Conservation (phyloP, 2,113 vertebrate species). For the Lates calcarifer region DNA sequence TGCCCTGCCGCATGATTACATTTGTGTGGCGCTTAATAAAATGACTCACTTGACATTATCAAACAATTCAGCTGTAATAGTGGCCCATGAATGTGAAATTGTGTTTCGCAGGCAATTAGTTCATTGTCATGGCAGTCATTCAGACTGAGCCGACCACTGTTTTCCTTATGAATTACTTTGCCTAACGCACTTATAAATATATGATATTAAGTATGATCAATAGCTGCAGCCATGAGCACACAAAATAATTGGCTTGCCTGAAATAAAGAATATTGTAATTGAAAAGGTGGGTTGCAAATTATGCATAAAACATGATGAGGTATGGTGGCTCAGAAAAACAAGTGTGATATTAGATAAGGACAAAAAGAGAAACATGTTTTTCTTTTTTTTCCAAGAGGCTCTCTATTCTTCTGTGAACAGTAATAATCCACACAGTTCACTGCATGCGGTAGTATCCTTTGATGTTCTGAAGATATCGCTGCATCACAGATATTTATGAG, state of each 20-base stretch:
- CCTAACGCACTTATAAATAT: slow-evolving; percentile 35
- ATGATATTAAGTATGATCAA: slow-evolving; percentile 42
- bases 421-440: slow-evolving; percentile 62
- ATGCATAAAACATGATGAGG: slow-evolving; percentile 43
- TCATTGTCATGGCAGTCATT: slow-evolving; percentile 57
- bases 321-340: slow-evolving; percentile 50
- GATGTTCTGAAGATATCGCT: slow-evolving; percentile 59
- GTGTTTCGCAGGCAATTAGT: slow-evolving; percentile 75
- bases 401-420: slow-evolving; percentile 43
- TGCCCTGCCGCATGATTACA: slow-evolving; percentile 72
- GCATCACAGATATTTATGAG: slow-evolving; percentile 67
- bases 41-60: slow-evolving; percentile 81
- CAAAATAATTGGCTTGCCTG: slow-evolving; percentile 53
- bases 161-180: slow-evolving; percentile 61
- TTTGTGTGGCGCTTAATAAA: slow-evolving; percentile 73
- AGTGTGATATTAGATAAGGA: slow-evolving; percentile 36
- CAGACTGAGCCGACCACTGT: slow-evolving; percentile 43
- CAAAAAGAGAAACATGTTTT: slow-evolving; percentile 41
- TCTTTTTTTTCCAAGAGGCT: slow-evolving; percentile 10
- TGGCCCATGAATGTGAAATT: slow-evolving; percentile 67
- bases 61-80: slow-evolving; percentile 75
- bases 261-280: slow-evolving; percentile 33
- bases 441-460: slow-evolving; percentile 50
- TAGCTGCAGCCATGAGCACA: slow-evolving; percentile 15
- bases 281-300: slow-evolving; percentile 45